Evolutionary conservation across 1,140 invertebrate species (phyloP).

Genomic region (Ceratosolen solmsi): DNA sequence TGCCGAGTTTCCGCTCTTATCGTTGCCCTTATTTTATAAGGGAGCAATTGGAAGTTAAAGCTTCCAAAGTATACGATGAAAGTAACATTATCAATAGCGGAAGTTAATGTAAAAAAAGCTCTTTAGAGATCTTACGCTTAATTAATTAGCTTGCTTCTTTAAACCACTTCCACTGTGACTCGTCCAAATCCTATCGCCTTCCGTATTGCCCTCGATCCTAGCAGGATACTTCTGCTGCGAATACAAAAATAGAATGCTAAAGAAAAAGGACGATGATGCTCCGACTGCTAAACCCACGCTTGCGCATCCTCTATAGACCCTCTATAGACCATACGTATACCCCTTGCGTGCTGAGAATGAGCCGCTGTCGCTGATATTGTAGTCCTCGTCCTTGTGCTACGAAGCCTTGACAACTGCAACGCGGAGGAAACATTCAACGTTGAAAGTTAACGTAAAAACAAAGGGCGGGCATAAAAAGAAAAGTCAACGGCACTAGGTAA

Average conservation of each 20-base stretch:
- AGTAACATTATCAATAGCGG: background rate
- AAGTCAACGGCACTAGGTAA: background rate
- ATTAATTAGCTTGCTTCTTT: slow-evolving; percentile 16
- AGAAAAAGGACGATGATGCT: background rate
- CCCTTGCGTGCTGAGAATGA: background rate
- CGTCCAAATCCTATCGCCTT: background rate
- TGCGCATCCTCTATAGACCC: background rate
- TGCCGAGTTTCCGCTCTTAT: background rate
- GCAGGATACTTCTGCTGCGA: background rate
- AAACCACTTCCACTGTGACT: background rate
- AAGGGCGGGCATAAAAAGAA: slow-evolving; percentile 59
- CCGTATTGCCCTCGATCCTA: background rate
- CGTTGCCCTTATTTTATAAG: background rate
- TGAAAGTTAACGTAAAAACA: slow-evolving; percentile 61
- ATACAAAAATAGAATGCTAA: background rate
- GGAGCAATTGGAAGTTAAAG: background rate
- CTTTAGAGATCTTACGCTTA: slow-evolving; percentile 5
- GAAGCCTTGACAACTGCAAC: background rate
- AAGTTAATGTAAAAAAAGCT: background rate
- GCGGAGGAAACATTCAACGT: background rate
- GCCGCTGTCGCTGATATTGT: background rate
- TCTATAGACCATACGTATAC: background rate
- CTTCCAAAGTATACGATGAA: background rate
- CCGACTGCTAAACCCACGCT: background rate
- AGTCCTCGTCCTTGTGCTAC: background rate